These are phyloP conservation scores for Silurus asotus DNA, from an alignment of 2,113 vertebrate species.

Conservation along the genomic window DNA sequence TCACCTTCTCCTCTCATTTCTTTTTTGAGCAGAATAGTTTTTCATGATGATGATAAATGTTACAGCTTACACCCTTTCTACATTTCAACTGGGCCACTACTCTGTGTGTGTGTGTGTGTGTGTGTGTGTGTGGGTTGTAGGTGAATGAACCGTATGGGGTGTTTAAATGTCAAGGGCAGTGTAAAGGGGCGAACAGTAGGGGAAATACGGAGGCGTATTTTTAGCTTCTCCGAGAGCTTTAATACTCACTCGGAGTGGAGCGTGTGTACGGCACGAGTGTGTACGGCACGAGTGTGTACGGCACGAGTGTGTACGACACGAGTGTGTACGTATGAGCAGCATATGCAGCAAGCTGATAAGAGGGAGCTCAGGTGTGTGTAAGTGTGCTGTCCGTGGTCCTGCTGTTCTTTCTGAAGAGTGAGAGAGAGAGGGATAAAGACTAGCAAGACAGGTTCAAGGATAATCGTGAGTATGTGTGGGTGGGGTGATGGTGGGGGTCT, in stretches of 20 bases:
- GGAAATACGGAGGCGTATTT: conserved; percentile 33
- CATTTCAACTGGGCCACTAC: conserved; percentile 3
- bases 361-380: conserved; percentile 48
- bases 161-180: conserved; percentile 72
- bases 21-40: not conserved
- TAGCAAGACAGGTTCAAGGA: not conserved
- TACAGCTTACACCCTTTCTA: not conserved
- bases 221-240: conserved; percentile 42
- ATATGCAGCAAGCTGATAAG: conserved; percentile 76
- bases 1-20: not conserved
- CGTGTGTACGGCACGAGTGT: not conserved
- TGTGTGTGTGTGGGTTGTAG: conserved; percentile 20
- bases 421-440: conserved; percentile 17
- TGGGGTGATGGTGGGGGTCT: no score
- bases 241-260: conserved; percentile 25
- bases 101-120: conserved; percentile 17
- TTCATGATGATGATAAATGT: not conserved
- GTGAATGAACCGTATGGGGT: conserved; percentile 54
- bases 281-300: not conserved
- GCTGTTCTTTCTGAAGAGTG: conserved; percentile 51
- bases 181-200: conserved; percentile 16
- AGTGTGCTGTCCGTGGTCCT: conserved; percentile 32
- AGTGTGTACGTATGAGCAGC: conserved; percentile 61
- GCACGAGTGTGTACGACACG: conserved; percentile 22
- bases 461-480: not conserved